These are phyloP conservation scores for Aleiodes testaceus DNA, from an alignment of 2,888 invertebrate genomes.

Conservation along the genomic window DNA sequence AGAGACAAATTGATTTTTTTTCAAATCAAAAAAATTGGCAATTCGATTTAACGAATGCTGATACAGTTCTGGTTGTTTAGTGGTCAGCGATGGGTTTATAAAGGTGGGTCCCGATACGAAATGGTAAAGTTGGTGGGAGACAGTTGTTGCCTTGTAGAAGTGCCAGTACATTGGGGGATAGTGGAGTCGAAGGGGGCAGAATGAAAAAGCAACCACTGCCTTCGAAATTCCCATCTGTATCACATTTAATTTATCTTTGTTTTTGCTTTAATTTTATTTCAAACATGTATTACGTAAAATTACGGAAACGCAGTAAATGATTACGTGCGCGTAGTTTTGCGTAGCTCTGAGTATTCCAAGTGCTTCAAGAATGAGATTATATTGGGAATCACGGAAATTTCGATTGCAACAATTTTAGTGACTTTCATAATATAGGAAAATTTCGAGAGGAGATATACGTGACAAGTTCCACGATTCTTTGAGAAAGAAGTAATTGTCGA, in stretches of 20 bases:
- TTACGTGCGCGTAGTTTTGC: slow-evolving; percentile 46
- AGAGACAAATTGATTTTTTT: slow-evolving; percentile 35
- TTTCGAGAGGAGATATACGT: background rate
- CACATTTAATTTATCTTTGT: slow-evolving; percentile 12
- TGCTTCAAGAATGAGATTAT: slow-evolving; percentile 30
- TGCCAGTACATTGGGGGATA: slow-evolving; percentile 11
- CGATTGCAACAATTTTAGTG: slow-evolving; percentile 36
- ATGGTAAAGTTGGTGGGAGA: slow-evolving; percentile 62
- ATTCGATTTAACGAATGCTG: slow-evolving; percentile 59
- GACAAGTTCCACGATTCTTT: background rate
- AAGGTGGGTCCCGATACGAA: slow-evolving; percentile 66
- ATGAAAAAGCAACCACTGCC: slow-evolving; percentile 37
- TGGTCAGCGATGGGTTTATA: slow-evolving; percentile 68
- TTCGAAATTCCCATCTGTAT: background rate
- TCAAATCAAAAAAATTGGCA: slow-evolving; percentile 23
- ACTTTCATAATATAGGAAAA: slow-evolving; percentile 37
- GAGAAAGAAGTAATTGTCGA: background rate
- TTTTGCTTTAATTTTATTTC: slow-evolving; percentile 9
- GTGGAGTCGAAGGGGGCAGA: slow-evolving; percentile 52
- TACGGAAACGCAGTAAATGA: slow-evolving; percentile 60
- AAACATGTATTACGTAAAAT: slow-evolving; percentile 61
- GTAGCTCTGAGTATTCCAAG: slow-evolving; percentile 42
- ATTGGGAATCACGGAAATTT: background rate
- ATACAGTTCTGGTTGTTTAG: slow-evolving; percentile 66
- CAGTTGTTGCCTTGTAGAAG: slow-evolving; percentile 29